These are phyloP conservation scores for Rousettus madagascariensis DNA, from an alignment of 2,797 vertebrate genomes.

Conservation along the genomic window DNA sequence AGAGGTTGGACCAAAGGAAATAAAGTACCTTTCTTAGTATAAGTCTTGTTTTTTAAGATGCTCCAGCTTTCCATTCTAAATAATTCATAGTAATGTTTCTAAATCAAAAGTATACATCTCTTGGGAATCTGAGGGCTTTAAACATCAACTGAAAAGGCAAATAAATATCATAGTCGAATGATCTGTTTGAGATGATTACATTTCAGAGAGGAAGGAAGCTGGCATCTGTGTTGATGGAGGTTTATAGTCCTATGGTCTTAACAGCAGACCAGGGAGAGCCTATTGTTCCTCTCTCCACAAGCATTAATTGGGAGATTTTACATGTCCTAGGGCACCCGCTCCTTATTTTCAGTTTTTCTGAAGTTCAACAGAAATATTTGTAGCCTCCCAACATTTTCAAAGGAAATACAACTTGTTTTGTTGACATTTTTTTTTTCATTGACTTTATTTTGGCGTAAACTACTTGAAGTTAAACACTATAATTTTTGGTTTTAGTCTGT, in stretches of 20 bases:
- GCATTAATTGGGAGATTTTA: not conserved
- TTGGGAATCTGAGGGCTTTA: not conserved
- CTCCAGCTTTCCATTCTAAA: slow-evolving; percentile 38
- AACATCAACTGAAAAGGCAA: slow-evolving; percentile 33
- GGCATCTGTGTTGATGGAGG: not conserved
- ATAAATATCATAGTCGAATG: not conserved
- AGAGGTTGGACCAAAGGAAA: slow-evolving; percentile 2
- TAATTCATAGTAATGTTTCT: slow-evolving; percentile 30
- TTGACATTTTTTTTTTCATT: not conserved
- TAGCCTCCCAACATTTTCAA: not conserved
- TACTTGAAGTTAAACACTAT: not conserved
- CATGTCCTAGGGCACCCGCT: not conserved
- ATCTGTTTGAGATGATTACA: not conserved
- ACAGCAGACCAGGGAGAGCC: not conserved
- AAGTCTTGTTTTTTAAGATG: slow-evolving; percentile 24
- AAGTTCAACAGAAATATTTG: not conserved
- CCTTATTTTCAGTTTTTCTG: slow-evolving; percentile 23
- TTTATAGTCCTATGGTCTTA: not conserved
- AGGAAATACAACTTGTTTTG: slow-evolving; percentile 8
- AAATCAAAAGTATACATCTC: not conserved
- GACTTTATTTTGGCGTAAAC: slow-evolving; percentile 19
- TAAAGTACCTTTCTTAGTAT: slow-evolving; percentile 38
- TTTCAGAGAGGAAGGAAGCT: not conserved
- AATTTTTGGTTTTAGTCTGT: slow-evolving; percentile 35
- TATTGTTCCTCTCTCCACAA: not conserved